phyloP scores from a whole-genome alignment of 2,888 invertebrate species.

The Idaea straminata region DNA sequence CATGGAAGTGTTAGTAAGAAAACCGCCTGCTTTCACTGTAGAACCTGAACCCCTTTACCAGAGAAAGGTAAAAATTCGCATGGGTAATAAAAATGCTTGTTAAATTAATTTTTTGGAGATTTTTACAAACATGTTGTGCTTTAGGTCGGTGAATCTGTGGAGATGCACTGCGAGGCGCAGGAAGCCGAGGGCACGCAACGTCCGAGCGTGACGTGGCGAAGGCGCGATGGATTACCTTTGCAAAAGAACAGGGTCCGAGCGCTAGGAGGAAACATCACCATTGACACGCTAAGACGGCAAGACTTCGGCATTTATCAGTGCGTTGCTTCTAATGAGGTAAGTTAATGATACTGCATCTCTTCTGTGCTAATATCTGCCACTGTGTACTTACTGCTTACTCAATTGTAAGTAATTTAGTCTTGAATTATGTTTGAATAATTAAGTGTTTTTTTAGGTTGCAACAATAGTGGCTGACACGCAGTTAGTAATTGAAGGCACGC shows the following conservation, averaged over 20 bases:
- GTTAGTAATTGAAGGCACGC: constrained; percentile 95
- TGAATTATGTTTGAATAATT: neutral
- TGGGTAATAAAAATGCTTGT: neutral
- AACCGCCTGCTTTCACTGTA: constrained; percentile 94
- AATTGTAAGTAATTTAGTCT: neutral
- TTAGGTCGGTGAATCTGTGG: constrained; percentile 90
- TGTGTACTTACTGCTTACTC: too few relatives aligned
- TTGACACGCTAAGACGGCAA: constrained; percentile 90
- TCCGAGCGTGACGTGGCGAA: constrained; percentile 94
- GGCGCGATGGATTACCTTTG: constrained; percentile 89
- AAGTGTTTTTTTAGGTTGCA: constrained; percentile 81
- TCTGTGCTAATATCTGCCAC: neutral
- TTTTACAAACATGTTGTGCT: neutral
- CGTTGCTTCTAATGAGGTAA: constrained; percentile 92
- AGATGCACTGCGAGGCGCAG: constrained; percentile 96
- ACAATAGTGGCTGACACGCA: constrained; percentile 95
- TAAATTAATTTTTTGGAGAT: neutral
- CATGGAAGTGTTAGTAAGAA: constrained; percentile 92
- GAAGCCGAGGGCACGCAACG: constrained; percentile 95
- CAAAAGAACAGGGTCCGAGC: constrained; percentile 90
- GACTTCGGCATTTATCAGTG: constrained; percentile 98
- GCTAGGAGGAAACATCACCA: constrained; percentile 93
- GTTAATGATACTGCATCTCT: constrained; percentile 1
- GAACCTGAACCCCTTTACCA: constrained; percentile 96
- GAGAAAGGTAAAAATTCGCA: constrained; percentile 79